Evolutionary conservation across 2,797 vertebrate genomes (phyloP), one percentile per base, ranked within the genome.

Genomic region (Craterocephalus amniculus): DNA sequence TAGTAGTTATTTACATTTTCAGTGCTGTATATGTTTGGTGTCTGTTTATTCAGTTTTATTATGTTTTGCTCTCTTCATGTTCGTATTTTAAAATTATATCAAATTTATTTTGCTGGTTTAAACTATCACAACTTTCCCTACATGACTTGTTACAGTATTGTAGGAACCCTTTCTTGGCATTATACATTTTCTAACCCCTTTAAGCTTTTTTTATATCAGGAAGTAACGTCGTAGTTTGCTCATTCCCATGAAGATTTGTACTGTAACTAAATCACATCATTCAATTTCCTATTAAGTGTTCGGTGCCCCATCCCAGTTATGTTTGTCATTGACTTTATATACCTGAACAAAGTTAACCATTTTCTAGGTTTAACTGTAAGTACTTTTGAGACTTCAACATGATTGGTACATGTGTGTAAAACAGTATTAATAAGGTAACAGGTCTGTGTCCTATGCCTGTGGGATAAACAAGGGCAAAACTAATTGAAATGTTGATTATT

Each of bases 171-270:
- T 64, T 29, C 43, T 11, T 63, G 6, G 4, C 35, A 24, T 36
- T 7, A 18, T n/a, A 61, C 0, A 13, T 63, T 54, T n/a, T 32
- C 27, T 4, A 22, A 16, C 7, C 9, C 7, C 38, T 18, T 73
- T 56, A 34, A 72, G 27, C 13, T 20, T 64, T 10, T 49, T 22
- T 55, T 32, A 63, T 27, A 58, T 43, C 49, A 67, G 55, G 32
- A 58, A 68, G 13, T 52, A 18, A 22, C 24, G 14, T 58, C 29
- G 18, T 62, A 10, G 24, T 57, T 48, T 64, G 58, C 59, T 63
- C 3, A 0, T 56, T 65, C 57, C 55, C 27, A 6, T 27, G 7
- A 49, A 10, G 8, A 49, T 27, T 18, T 36, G 4, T 22, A 16
- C 24, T 14, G 14, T 26, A 16, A 12, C 26, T 35, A 26, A 24